These are phyloP conservation scores for Vidua macroura DNA, from an alignment of 2,113 vertebrate genomes.

Conservation along the genomic window DNA sequence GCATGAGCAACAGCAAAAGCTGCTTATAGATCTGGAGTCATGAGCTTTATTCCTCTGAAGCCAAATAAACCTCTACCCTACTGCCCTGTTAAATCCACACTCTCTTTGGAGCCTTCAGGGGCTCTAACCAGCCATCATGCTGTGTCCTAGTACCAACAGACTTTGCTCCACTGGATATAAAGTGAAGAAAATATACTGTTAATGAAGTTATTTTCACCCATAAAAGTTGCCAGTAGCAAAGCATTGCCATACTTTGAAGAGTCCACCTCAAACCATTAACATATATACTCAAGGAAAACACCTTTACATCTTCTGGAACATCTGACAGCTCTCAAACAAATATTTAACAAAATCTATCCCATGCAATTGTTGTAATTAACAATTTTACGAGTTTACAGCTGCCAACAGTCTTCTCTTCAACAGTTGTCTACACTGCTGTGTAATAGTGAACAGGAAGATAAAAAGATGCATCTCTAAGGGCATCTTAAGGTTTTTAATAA, in stretches of 20 bases:
- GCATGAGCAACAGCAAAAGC: not conserved
- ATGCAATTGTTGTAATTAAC: slow-evolving; percentile 1
- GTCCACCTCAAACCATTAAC: not conserved
- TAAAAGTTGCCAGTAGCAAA: not conserved
- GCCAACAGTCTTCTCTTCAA: not conserved
- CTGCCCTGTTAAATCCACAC: not conserved
- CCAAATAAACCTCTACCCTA: not conserved
- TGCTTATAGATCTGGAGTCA: not conserved
- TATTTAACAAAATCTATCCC: not conserved
- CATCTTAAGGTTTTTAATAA: not conserved
- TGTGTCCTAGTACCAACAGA: not conserved
- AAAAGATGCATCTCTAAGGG: not conserved
- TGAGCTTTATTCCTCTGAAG: not conserved
- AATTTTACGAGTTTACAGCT: not conserved
- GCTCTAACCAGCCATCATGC: not conserved
- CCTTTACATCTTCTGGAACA: not conserved
- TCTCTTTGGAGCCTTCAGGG: not conserved
- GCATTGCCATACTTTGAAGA: not conserved
- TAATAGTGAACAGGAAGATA: not conserved
- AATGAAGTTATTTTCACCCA: not conserved
- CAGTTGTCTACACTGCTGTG: not conserved
- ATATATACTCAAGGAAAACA: not conserved
- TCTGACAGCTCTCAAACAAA: not conserved
- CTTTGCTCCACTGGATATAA: not conserved
- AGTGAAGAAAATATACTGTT: not conserved